phyloP scores from a whole-genome alignment of 1,140 invertebrate genomes.

The Platorchestia sp. region DNA sequence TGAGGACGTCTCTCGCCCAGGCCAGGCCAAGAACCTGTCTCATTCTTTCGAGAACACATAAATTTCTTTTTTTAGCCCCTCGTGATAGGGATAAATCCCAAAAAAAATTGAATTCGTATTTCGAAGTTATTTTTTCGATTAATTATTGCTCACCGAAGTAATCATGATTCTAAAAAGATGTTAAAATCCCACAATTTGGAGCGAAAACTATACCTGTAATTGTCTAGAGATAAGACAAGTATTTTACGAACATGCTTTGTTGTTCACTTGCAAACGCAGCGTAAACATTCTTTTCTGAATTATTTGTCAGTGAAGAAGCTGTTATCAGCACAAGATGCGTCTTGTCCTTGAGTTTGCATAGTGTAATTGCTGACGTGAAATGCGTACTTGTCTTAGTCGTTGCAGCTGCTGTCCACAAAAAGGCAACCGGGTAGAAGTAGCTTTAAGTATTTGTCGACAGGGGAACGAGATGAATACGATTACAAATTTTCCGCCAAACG shows the following conservation, averaged over 20 bases:
- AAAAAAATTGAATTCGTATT: background rate
- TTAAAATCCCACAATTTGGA: background rate
- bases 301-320: background rate
- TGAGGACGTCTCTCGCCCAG: too few relatives aligned
- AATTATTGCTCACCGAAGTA: background rate
- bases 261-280: background rate
- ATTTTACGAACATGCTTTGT: background rate
- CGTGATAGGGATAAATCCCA: background rate
- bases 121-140: background rate
- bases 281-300: background rate
- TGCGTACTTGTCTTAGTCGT: background rate
- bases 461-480: background rate
- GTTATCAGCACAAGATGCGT: background rate
- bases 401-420: background rate
- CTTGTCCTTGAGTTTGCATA: background rate
- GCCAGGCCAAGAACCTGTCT: background rate
- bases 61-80: background rate
- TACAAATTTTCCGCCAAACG: background rate
- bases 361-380: background rate
- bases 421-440: too few relatives aligned
- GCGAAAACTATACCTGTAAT: background rate
- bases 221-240: background rate
- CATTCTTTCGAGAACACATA: background rate
- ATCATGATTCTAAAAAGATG: background rate
- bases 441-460: background rate